Base-by-base conservation (phyloP, 2,113 vertebrate genomes). In the Etia nguti region DNA sequence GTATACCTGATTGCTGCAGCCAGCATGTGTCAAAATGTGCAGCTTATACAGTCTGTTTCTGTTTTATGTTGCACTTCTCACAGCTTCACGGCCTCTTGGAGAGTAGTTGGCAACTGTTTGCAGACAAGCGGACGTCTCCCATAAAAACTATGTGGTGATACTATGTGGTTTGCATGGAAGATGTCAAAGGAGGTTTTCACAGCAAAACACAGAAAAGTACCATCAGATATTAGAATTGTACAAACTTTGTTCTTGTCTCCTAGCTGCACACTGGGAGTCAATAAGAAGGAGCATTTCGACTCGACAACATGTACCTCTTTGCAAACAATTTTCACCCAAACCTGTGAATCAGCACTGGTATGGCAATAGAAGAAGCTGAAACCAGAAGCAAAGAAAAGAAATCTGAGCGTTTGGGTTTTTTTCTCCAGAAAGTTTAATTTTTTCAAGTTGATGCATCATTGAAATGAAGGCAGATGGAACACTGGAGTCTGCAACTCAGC, bases 191-290 rank as follows among this genome's bases (percentile, higher is more conserved):
- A 73, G 5, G 41, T 38, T 65, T 65, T 65, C 60, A 65, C 60
- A 38, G 60, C 34, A 65, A 38, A 13, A 65, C 0, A 1, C 60
- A 65, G 60, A 65, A 38, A 13, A 20, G 34, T 65, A 65, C 18
- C 0, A 0, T 65, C 60, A 65, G 60, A 65, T 38, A 22, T 65
- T n/a, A 65, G 60, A 65, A 38, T 8, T 38, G 34, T 65, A 20
- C 20, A 38, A 65, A 22, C n/a, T 0, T 0, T 0, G 13, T 62
- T 38, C 34, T 65, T 65, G 34, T 34, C 18, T 62, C 31, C 10
- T 62, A 36, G 59, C 26, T 77, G 73, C 73, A 34, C 26, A 52
- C 6, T 26, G 52, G 7, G 26, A 77, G 16, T 52, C 46, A 77
- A 18, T 38, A 65, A 8, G 60, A 65, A 65, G n/a, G 13, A 65